These are phyloP conservation scores for Pristionchus mayeri DNA, from an alignment of 2,888 invertebrate genomes.

Conservation along the genomic window DNA sequence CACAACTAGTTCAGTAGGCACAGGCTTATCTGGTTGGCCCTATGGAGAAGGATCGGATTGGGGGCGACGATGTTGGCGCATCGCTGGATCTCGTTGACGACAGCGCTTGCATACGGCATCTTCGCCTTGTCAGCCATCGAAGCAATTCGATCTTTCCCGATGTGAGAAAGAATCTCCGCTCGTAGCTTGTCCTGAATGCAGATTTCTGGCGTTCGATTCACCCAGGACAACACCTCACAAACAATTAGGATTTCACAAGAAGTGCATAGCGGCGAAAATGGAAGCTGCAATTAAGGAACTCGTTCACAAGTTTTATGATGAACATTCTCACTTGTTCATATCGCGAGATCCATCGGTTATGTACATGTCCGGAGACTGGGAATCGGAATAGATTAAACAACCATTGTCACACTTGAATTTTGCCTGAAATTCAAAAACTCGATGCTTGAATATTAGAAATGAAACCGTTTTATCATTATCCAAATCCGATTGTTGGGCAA, in stretches of 20 bases:
- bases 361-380: neutral
- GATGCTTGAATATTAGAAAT: neutral
- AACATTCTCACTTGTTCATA: neutral
- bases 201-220: neutral
- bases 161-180: too few relatives aligned
- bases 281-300: neutral
- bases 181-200: neutral
- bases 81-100: too few relatives aligned
- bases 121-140: too few relatives aligned
- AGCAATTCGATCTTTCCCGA: too few relatives aligned
- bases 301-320: neutral
- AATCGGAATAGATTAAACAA: neutral
- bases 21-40: neutral
- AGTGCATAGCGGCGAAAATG: neutral
- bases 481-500: neutral
- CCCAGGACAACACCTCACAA: neutral
- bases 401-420: constrained; percentile 27
- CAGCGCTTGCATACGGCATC: too few relatives aligned
- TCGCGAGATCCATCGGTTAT: neutral
- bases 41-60: neutral
- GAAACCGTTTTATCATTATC: neutral
- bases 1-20: neutral
- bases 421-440: neutral
- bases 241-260: neutral
- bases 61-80: too few relatives aligned